Evolutionary conservation across 2,797 vertebrate species (phyloP).

Genomic region (Simalia tracyae): DNA sequence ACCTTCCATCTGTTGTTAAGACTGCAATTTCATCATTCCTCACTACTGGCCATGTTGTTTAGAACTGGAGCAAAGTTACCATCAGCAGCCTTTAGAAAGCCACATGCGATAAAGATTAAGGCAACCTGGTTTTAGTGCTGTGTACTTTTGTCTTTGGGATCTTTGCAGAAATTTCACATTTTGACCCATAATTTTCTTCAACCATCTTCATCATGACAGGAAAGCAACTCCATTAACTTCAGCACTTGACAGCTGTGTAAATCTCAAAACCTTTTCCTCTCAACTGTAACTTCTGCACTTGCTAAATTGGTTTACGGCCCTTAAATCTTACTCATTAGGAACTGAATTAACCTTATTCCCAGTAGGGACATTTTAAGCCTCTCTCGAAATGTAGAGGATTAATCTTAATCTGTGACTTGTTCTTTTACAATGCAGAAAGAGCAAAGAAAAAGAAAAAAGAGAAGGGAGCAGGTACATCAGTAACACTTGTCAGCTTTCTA

Average conservation of each 20-base stretch:
- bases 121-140: not conserved
- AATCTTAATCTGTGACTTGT: not conserved
- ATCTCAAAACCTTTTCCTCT: slow-evolving; percentile 13
- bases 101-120: not conserved
- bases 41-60: not conserved
- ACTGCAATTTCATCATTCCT: not conserved
- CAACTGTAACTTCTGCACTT: slow-evolving; percentile 1
- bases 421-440: not conserved
- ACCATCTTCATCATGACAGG: not conserved
- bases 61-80: not conserved
- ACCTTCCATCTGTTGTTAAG: not conserved
- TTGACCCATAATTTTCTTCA: not conserved
- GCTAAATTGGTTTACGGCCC: slow-evolving; percentile 21
- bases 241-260: not conserved
- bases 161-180: not conserved
- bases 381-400: slow-evolving; percentile 32
- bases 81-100: not conserved
- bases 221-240: not conserved
- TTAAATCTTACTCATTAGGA: slow-evolving; percentile 43
- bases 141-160: not conserved
- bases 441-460: not conserved
- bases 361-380: slow-evolving; percentile 24
- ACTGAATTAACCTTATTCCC: slow-evolving; percentile 11
- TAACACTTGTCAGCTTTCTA: not conserved
- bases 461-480: not conserved